Conservation (phyloP, 2,888 invertebrate species). For the Melinopterus prodromus region DNA sequence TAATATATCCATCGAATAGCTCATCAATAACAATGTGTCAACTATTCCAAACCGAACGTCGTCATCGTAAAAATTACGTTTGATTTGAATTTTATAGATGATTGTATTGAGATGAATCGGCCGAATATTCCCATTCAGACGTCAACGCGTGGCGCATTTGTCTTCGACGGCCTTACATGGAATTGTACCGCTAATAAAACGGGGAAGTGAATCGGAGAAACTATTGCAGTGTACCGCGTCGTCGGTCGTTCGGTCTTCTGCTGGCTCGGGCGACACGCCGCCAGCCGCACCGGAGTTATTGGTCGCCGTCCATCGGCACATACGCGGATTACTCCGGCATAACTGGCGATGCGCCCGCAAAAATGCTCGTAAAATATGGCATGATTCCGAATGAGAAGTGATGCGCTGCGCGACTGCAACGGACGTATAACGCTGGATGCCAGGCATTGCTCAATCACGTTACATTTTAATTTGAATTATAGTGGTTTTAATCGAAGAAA, state of each 20-base stretch:
- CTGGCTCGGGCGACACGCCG: background rate
- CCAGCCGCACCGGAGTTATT: background rate
- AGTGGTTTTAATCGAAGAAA: background rate
- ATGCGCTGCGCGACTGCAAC: background rate
- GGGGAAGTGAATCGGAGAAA: constrained; percentile 9
- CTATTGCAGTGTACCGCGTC: background rate
- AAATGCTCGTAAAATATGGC: background rate
- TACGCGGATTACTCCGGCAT: background rate
- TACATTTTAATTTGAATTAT: background rate
- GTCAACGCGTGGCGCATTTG: constrained; percentile 22
- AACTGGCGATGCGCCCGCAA: background rate
- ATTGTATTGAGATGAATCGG: constrained; percentile 25
- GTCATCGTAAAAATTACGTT: background rate
- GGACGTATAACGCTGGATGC: background rate
- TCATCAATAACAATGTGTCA: background rate
- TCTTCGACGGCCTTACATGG: constrained; percentile 21
- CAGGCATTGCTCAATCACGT: background rate
- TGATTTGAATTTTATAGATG: constrained; percentile 9
- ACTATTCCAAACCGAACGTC: background rate
- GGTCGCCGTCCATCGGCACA: constrained; percentile 4
- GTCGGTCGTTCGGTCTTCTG: background rate
- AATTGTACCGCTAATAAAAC: constrained; percentile 24
- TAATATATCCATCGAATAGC: background rate
- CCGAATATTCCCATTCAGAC: constrained; percentile 25
- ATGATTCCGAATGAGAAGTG: background rate